Conservation (phyloP, 2,113 vertebrate genomes). For the Lynx canadensis region DNA sequence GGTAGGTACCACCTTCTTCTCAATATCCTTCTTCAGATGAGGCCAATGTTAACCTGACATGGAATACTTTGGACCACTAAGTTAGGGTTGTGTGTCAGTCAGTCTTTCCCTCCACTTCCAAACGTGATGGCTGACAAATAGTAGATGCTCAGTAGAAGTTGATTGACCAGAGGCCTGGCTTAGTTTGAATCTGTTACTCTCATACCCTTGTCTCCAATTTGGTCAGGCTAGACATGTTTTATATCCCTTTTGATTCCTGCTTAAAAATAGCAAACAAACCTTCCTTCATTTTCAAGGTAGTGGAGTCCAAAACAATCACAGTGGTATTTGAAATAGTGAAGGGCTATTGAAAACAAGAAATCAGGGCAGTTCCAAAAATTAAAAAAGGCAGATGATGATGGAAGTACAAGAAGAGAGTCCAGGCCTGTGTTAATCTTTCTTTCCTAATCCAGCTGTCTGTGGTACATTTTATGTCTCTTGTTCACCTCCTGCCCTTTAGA, state of each 20-base stretch:
- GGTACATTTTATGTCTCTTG: neutral
- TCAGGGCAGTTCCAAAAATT: neutral
- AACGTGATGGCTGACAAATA: neutral
- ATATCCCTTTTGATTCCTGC: neutral
- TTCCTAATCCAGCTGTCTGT: neutral
- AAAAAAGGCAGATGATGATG: neutral
- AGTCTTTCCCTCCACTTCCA: neutral
- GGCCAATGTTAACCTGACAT: neutral
- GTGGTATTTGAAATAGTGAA: slow-evolving; percentile 8
- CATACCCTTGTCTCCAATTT: neutral
- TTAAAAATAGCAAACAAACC: slow-evolving; percentile 21
- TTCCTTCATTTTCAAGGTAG: slow-evolving; percentile 23
- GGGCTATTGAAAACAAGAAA: neutral
- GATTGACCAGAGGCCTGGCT: neutral
- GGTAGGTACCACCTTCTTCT: neutral
- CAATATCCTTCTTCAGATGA: neutral
- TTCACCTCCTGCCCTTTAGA: slow-evolving; percentile 26
- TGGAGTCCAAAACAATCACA: neutral
- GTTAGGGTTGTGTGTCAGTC: neutral
- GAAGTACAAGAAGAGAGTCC: neutral
- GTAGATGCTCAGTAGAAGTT: neutral
- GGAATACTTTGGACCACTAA: neutral
- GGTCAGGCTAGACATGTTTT: neutral
- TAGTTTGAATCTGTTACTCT: neutral
- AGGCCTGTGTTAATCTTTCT: neutral